Evolutionary conservation across 1,140 invertebrate species (phyloP).

Genomic region (Hycleus cichorii): DNA sequence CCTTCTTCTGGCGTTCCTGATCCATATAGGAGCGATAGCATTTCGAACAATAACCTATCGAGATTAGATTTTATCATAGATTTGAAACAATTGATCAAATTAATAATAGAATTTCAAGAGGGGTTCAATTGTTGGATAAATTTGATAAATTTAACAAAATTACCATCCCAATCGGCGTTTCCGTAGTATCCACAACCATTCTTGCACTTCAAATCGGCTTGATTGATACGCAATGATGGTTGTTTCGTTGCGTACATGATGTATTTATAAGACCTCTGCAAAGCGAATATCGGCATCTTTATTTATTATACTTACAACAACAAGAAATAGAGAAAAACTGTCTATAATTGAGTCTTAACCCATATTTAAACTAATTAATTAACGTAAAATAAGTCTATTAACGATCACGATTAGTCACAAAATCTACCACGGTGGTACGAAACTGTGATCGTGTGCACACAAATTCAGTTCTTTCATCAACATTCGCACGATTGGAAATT

Average conservation of each 20-base stretch:
- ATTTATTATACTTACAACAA: too few relatives aligned
- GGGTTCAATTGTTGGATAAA: too few relatives aligned
- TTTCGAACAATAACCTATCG: constrained; percentile 84
- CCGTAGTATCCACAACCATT: constrained; percentile 95
- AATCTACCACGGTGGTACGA: constrained; percentile 32
- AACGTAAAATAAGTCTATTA: background rate
- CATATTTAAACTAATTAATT: background rate
- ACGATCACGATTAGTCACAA: background rate
- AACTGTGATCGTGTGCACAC: constrained; percentile 34
- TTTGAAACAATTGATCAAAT: too few relatives aligned
- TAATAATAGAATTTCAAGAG: too few relatives aligned
- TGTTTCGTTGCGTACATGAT: constrained; percentile 65
- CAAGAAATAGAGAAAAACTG: too few relatives aligned
- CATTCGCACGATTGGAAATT: constrained; percentile 23
- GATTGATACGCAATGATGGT: constrained; percentile 68
- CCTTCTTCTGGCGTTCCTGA: constrained; percentile 50
- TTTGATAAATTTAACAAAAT: constrained; percentile 2
- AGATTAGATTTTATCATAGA: background rate
- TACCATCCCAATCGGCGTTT: constrained; percentile 86
- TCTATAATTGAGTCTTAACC: background rate
- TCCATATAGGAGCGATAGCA: constrained; percentile 69
- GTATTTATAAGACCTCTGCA: constrained; percentile 39
- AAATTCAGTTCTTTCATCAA: constrained; percentile 34
- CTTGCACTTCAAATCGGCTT: constrained; percentile 86
- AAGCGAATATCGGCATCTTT: constrained; percentile 32